phyloP scores from a whole-genome alignment of 2,113 vertebrate species.

The Dasyornis broadbenti region DNA sequence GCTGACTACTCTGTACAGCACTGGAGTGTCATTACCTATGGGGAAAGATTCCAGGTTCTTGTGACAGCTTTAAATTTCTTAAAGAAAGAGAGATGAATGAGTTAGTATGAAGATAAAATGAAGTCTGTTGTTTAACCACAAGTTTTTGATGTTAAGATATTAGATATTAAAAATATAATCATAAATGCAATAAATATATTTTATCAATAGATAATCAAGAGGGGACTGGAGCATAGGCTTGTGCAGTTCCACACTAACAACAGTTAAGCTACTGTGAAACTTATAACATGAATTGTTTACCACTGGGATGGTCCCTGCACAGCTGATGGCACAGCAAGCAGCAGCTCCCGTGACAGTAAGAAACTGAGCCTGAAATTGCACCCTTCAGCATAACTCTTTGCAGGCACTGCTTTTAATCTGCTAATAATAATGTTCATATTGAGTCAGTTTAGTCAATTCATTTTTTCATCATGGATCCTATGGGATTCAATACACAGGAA shows the following conservation, averaged over 20 bases:
- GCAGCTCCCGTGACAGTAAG: not conserved
- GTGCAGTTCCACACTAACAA: not conserved
- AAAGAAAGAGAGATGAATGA: not conserved
- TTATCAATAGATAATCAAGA: not conserved
- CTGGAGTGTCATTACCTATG: not conserved
- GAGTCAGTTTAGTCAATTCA: not conserved
- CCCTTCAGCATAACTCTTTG: not conserved
- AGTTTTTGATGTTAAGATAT: not conserved
- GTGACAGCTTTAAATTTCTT: constrained; percentile 28
- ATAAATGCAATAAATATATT: not conserved
- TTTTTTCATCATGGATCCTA: not conserved
- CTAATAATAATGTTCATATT: not conserved
- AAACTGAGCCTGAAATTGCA: not conserved
- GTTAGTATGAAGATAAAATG: not conserved
- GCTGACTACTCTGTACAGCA: not conserved
- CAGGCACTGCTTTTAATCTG: not conserved
- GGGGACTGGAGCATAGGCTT: not conserved
- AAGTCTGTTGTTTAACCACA: not conserved
- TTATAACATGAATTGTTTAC: not conserved
- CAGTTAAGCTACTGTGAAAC: not conserved
- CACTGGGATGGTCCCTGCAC: not conserved
- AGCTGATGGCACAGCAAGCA: not conserved
- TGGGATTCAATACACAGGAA: not conserved
- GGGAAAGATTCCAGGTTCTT: not conserved
- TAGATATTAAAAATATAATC: not conserved